Evolutionary conservation across 2,113 vertebrate genomes (phyloP), one percentile per base, ranked within the genome.

Genomic region (Cichladusa arquata): DNA sequence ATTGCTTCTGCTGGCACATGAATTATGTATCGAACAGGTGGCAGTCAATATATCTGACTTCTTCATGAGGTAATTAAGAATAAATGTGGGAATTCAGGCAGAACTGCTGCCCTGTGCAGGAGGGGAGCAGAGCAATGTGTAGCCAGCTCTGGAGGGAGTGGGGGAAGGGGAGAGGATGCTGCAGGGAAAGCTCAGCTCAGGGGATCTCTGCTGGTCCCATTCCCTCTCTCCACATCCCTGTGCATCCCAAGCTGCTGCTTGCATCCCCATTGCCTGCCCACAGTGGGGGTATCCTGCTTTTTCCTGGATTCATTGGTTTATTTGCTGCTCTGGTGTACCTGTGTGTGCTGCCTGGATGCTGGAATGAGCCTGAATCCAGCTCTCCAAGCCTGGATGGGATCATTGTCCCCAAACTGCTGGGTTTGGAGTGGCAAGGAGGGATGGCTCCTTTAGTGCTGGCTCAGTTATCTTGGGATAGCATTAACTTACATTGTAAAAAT

Each of bases 1-100:
- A 91, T 94, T 92, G 92, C 91, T 86, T 82, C 79, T 86, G 73
- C 76, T 45, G 85, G 82, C 33, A 4, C 76, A 86, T 95, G 84
- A 91, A 96, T 96, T 92, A 88, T 79, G 91, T 44, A 88, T 90
- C 1, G n/a, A 88, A 67, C 83, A 65, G 71, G 73, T 14, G 29
- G 77, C 4, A 38, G 88, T 96, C 93, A 80, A 89, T 94, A 78
- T 47, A 92, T 88, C 95, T 90, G 94, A 86, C 78, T 93, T 76
- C 88, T 90, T 77, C 86, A 48, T 0, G 14, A 95, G 80, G 91
- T 94, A 92, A 93, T 96, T 94, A 97, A 69, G 93, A 85, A 78
- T 80, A 83, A 96, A 96, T 82, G 60, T 84, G 90, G 92, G 90
- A 94, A 93, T 85, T 80, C 19, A 86, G 93, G 92, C 92, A 96